Conservation (phyloP, 2,113 vertebrate genomes). For the Pomatorhinus ruficollis region DNA sequence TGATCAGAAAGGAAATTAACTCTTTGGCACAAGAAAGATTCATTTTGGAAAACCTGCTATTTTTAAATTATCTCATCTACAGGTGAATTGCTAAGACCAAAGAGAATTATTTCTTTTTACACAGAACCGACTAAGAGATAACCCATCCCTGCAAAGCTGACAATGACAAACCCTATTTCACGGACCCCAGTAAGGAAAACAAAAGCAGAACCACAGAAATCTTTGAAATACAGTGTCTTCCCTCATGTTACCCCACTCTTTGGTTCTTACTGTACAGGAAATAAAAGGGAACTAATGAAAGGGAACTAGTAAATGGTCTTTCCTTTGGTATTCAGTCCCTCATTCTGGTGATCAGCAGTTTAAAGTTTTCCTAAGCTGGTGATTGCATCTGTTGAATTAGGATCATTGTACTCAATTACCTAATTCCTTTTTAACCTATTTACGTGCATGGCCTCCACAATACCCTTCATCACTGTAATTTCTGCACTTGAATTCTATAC, state of each 20-base stretch:
- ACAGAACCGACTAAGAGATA: neutral
- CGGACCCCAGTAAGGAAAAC: neutral
- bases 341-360: neutral
- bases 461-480: neutral
- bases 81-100: neutral
- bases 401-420: conserved; percentile 30
- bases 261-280: neutral
- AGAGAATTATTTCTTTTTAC: neutral
- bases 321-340: neutral
- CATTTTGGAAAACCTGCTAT: neutral
- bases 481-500: neutral
- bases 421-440: conserved; percentile 57
- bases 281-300: neutral
- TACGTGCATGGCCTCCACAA: neutral
- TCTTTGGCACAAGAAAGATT: neutral
- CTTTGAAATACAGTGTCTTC: neutral
- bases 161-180: neutral
- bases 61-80: neutral
- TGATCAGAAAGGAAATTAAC: neutral
- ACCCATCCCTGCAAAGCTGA: neutral
- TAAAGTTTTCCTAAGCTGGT: neutral
- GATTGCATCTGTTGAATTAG: conserved; percentile 23
- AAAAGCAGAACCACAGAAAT: neutral
- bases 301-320: neutral
- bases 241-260: neutral